phyloP scores from a whole-genome alignment of 2,888 invertebrate species.

The Eupithecia vulgata region DNA sequence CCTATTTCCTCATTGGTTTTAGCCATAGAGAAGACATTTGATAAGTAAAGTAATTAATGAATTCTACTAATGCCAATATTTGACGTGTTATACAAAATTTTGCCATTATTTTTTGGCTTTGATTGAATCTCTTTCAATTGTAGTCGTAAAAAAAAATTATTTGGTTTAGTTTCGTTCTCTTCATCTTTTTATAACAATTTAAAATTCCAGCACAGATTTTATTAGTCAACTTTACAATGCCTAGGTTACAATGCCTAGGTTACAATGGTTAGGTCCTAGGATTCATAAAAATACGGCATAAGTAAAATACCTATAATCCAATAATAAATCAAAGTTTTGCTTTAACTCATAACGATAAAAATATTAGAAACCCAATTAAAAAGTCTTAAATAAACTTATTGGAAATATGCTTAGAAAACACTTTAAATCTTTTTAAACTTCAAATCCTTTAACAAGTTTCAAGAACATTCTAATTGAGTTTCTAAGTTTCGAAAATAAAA shows the following conservation, averaged over 20 bases:
- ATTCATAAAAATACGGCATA: background rate
- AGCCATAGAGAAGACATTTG: no score
- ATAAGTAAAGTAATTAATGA: no score
- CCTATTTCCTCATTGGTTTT: no score
- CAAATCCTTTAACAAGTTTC: constrained; percentile 21
- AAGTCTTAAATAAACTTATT: constrained; percentile 3
- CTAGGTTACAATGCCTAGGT: no score
- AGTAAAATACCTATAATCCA: background rate
- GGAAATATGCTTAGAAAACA: constrained; percentile 13
- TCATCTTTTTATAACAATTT: background rate
- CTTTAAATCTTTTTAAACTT: constrained; percentile 17
- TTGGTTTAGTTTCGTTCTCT: background rate
- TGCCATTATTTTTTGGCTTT: no score
- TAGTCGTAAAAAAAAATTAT: no score
- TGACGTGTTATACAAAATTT: no score
- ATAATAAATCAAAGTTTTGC: background rate
- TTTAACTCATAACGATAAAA: constrained; percentile 8
- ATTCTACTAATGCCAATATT: no score
- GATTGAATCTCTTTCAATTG: background rate
- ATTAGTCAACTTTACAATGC: background rate
- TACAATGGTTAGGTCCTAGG: no score
- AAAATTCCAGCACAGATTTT: background rate
- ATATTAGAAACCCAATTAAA: constrained; percentile 10
- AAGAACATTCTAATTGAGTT: constrained; percentile 26
- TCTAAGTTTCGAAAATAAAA: constrained; percentile 21